Percentiles rank a stretch among this genome's conserved stretches.
Conservation (phyloP, 2,888 invertebrate genomes). For the Stenoptilia bipunctidactyla region DNA sequence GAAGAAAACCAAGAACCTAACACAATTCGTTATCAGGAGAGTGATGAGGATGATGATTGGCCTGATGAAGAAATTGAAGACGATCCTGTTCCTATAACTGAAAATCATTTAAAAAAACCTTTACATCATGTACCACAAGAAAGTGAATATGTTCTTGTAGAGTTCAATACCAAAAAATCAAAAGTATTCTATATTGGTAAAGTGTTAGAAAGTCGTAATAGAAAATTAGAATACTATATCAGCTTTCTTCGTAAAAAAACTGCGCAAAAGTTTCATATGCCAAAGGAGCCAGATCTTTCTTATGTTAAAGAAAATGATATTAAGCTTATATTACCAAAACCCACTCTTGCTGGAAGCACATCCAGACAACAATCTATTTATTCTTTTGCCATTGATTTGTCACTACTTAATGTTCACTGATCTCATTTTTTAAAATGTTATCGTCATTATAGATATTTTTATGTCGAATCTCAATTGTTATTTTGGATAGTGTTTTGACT, state of each 20-base stretch:
- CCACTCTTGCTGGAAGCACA: not conserved
- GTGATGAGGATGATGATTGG: constrained; percentile 4
- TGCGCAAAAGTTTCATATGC: constrained; percentile 6
- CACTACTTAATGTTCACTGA: no score
- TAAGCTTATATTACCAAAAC: constrained; percentile 11
- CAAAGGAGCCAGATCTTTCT: constrained; percentile 9
- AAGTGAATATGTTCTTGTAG: constrained; percentile 10
- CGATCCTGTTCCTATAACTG: constrained; percentile 5
- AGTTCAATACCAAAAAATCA: constrained; percentile 7
- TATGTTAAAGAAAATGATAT: constrained; percentile 11
- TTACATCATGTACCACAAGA: constrained; percentile 6
- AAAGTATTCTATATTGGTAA: constrained; percentile 6
- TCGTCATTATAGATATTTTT: no score
- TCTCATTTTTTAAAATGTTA: no score
- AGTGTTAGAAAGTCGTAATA: constrained; percentile 6
- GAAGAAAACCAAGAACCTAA: constrained; percentile 3
- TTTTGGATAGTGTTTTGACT: no score
- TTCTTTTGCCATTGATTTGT: no score
- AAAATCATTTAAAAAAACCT: constrained; percentile 5
- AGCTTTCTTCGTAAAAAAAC: constrained; percentile 4
- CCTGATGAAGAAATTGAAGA: constrained; percentile 4
- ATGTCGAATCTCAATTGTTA: no score
- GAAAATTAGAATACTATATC: constrained; percentile 7
- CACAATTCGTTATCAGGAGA: constrained; percentile 5
- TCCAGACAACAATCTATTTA: no score